A percentile compares a stretch with the other conserved stretches of the same genome.
These are phyloP conservation scores for Alsophila aescularia DNA, from an alignment of 2,888 invertebrate species.

Conservation along the genomic window DNA sequence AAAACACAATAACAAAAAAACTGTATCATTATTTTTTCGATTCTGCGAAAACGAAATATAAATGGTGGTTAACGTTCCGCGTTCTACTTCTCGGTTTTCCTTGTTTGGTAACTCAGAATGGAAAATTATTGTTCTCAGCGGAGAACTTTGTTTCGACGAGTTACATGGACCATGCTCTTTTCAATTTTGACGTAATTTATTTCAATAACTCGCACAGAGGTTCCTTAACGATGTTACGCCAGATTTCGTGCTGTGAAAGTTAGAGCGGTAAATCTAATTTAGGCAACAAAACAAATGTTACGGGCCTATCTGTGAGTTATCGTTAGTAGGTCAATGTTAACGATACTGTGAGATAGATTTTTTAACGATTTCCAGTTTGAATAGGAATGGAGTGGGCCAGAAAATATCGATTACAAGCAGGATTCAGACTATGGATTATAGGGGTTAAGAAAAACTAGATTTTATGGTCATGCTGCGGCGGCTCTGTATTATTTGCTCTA, in stretches of 20 bases:
- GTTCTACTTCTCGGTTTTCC: constrained; percentile 45
- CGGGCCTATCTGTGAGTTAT: neutral
- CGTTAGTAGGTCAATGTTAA: neutral
- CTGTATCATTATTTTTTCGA: constrained; percentile 49
- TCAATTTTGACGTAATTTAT: constrained; percentile 34
- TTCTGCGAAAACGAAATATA: constrained; percentile 39
- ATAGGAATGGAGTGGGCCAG: no score
- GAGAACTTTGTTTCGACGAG: constrained; percentile 42
- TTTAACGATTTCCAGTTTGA: neutral
- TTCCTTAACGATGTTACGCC: constrained; percentile 17
- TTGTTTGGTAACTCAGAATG: constrained; percentile 47
- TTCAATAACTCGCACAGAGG: constrained; percentile 22
- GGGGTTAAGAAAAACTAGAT: no score
- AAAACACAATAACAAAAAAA: constrained; percentile 27
- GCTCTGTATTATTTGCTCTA: no score
- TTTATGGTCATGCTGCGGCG: no score
- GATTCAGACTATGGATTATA: no score
- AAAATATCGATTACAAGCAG: no score
- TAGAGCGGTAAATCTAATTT: constrained; percentile 22
- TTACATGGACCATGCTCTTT: constrained; percentile 30
- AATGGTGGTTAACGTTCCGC: constrained; percentile 5
- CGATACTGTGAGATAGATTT: neutral
- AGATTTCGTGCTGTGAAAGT: constrained; percentile 15
- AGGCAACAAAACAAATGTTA: constrained; percentile 5
- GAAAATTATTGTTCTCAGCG: constrained; percentile 48